Evolutionary conservation across 2,888 invertebrate genomes (phyloP).

Genomic region (Nomada goodeniana): DNA sequence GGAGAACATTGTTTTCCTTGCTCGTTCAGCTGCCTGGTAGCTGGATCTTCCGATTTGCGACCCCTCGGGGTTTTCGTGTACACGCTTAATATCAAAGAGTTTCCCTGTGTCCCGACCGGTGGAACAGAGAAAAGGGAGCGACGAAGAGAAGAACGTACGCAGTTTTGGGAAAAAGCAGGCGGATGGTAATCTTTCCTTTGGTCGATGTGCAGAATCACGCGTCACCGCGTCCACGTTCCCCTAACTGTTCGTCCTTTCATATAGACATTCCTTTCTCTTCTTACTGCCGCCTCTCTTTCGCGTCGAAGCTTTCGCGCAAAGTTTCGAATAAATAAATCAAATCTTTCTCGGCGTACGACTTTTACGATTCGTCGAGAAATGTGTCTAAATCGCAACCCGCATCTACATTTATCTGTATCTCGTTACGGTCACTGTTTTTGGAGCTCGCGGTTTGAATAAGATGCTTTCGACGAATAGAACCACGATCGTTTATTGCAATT

Average conservation of each 20-base stretch:
- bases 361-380: not conserved
- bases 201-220: conserved; percentile 83
- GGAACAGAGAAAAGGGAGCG: conserved; percentile 38
- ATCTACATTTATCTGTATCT: too few species aligned
- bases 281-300: conserved; percentile 31
- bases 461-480: too few species aligned
- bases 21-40: conserved; percentile 38
- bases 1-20: conserved; percentile 62
- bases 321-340: not conserved
- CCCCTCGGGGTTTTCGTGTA: conserved; percentile 55
- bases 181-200: conserved; percentile 83
- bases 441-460: too few species aligned
- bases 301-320: conserved; percentile 36
- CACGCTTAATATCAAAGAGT: conserved; percentile 76
- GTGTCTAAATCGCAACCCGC: too few species aligned
- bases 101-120: conserved; percentile 45
- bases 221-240: conserved; percentile 80
- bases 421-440: too few species aligned
- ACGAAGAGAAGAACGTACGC: conserved; percentile 58
- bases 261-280: conserved; percentile 80
- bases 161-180: conserved; percentile 74
- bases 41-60: conserved; percentile 41
- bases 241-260: conserved; percentile 76
- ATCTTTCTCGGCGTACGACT: not conserved
- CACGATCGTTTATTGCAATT: too few species aligned